Base-by-base conservation (phyloP, 2,797 vertebrate genomes). In the Acanthurus lineatus region DNA sequence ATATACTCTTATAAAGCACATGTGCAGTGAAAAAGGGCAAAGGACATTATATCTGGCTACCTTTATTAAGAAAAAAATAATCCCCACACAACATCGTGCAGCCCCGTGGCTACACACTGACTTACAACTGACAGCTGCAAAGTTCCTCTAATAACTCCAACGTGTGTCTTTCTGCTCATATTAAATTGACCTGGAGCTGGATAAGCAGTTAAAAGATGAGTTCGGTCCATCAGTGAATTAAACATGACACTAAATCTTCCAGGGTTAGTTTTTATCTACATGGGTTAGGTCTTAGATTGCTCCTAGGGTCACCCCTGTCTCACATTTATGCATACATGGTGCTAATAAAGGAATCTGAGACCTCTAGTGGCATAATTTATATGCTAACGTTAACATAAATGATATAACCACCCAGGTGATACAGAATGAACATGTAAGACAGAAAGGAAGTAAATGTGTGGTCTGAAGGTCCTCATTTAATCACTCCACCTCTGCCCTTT, bases 61-160 rank as follows among this genome's bases (percentile, higher is more conserved):
- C 40, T 9, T 42, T 9, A 42, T 42, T 3, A 42, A 42, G 11
- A 12, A 42, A 9, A 42, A 9, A 12, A 9, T 11, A 42, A 11
- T 11, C 9, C 11, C 40, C 3, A 74, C 69, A 73, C 68, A 81
- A 85, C 66, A 82, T 63, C 81, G 81, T 60, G 45, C 8, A 72
- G 78, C 73, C 62, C 25, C 67, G 73, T 73, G 82, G 87, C 58
- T 73, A 53, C 72, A 71, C 54, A 76, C 38, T 22, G 54, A 77
- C 86, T 83, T 83, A 83, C 75, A 75, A 87, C 72, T 68, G 77
- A 84, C 81, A 76, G 76, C 73, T 45, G 80, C 66, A 88, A 81
- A 88, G 83, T 81, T 76, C 60, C 71, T 87, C 62, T 91, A 91
- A 94, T 94, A 87, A 87, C 81, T 57, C 77, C 76, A 81, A 73